A percentile compares a stretch with the other conserved stretches of the same genome.
These are phyloP conservation scores for Solenodon paradoxus DNA, from an alignment of 2,113 vertebrate genomes.

Conservation along the genomic window DNA sequence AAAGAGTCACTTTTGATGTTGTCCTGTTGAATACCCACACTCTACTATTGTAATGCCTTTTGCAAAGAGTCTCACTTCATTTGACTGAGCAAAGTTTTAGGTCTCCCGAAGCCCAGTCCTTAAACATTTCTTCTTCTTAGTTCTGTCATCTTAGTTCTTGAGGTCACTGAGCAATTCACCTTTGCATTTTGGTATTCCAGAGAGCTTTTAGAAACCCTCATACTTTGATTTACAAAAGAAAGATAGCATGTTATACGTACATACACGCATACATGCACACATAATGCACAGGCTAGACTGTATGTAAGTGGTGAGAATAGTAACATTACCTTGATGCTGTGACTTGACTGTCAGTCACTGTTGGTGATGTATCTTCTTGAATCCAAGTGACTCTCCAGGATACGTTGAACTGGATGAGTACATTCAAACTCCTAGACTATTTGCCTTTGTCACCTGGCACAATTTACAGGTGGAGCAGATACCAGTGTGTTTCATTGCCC, in stretches of 20 bases:
- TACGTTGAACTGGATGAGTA: background rate
- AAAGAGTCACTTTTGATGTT: background rate
- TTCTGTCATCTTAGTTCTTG: background rate
- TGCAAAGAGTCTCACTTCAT: background rate
- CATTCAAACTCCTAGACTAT: background rate
- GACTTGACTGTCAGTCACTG: background rate
- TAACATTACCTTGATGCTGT: background rate
- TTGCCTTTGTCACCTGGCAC: background rate
- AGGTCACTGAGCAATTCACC: background rate
- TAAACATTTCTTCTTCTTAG: background rate
- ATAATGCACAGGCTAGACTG: accelerated
- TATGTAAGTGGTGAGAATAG: background rate
- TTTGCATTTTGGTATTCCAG: background rate
- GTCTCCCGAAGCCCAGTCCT: background rate
- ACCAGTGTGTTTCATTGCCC: background rate
- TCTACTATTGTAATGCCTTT: background rate
- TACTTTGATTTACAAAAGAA: background rate
- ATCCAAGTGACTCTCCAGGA: background rate
- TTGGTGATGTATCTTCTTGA: background rate
- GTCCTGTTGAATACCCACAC: background rate
- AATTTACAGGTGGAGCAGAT: background rate
- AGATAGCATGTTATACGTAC: background rate
- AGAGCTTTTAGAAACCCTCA: background rate
- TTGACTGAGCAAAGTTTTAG: background rate
- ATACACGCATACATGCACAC: accelerated